Conservation (phyloP, 2,888 invertebrate genomes). For the Dione juno region DNA sequence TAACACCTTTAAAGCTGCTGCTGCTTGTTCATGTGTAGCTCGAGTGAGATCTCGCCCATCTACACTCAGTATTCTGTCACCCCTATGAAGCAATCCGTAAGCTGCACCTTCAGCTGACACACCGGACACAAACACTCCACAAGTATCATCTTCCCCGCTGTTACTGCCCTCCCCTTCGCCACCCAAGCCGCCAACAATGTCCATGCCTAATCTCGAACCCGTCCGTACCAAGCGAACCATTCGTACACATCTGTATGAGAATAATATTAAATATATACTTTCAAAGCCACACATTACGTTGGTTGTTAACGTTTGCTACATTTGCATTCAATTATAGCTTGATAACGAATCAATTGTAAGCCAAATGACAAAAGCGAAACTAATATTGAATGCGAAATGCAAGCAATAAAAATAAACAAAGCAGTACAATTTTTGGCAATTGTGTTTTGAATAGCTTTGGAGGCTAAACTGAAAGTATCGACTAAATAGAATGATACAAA, state of each 20-base stretch:
- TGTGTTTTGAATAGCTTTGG: constrained; percentile 1
- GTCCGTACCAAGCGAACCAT: constrained; percentile 78
- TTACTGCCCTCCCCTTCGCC: constrained; percentile 65
- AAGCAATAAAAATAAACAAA: constrained; percentile 12
- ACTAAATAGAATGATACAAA: neutral
- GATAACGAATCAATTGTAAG: constrained; percentile 22
- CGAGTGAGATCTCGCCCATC: constrained; percentile 88
- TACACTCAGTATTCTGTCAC: constrained; percentile 89
- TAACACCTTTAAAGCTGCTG: constrained; percentile 84
- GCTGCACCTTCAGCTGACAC: constrained; percentile 75
- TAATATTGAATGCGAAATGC: constrained; percentile 13
- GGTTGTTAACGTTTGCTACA: neutral
- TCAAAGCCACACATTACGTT: constrained; percentile 7
- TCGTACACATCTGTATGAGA: constrained; percentile 67
- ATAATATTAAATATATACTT: constrained; percentile 19
- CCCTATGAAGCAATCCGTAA: constrained; percentile 84
- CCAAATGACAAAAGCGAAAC: constrained; percentile 16
- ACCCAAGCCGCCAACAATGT: constrained; percentile 79
- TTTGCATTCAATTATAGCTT: constrained; percentile 9
- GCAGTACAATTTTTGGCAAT: neutral
- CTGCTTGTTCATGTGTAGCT: constrained; percentile 91
- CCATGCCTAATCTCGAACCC: constrained; percentile 80
- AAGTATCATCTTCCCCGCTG: constrained; percentile 67
- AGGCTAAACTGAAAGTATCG: neutral
- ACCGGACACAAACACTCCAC: constrained; percentile 79